phyloP scores from a whole-genome alignment of 1,140 invertebrate species.

The Pomacea maculata region DNA sequence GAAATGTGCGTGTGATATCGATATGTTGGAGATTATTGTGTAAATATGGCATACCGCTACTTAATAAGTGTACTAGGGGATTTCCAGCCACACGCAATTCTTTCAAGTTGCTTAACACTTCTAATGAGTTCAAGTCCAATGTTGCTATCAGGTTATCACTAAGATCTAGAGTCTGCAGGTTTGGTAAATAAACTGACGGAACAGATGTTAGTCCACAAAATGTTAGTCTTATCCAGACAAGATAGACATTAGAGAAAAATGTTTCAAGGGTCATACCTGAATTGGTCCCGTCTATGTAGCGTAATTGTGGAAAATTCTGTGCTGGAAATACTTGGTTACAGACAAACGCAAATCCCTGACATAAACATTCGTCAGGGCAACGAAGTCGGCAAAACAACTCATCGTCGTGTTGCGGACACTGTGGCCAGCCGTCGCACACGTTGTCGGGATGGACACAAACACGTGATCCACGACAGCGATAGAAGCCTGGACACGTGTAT shows the following conservation, averaged over 20 bases:
- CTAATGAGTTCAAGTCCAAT: background rate
- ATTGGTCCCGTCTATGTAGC: background rate
- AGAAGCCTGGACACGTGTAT: conserved; percentile 19
- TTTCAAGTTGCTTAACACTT: background rate
- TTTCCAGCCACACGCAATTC: conserved; percentile 10
- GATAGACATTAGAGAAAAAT: background rate
- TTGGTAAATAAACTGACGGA: background rate
- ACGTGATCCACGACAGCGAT: background rate
- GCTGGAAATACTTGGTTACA: background rate
- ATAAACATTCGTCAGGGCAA: conserved; percentile 34
- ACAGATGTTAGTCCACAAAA: background rate
- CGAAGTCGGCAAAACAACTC: conserved; percentile 18
- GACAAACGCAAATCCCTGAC: background rate
- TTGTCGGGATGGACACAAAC: conserved; percentile 5
- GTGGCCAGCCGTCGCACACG: conserved; percentile 3
- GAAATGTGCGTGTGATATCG: conserved; percentile 11
- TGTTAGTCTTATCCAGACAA: background rate
- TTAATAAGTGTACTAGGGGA: background rate
- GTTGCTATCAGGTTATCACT: conserved; percentile 8
- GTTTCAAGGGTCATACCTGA: background rate
- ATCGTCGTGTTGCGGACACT: conserved; percentile 24
- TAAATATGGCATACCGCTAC: background rate
- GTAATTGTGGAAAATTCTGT: background rate
- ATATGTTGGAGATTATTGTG: conserved; percentile 6
- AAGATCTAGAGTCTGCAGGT: conserved; percentile 6